Conservation (phyloP, 2,797 vertebrate genomes). For the Acanthornis magna region DNA sequence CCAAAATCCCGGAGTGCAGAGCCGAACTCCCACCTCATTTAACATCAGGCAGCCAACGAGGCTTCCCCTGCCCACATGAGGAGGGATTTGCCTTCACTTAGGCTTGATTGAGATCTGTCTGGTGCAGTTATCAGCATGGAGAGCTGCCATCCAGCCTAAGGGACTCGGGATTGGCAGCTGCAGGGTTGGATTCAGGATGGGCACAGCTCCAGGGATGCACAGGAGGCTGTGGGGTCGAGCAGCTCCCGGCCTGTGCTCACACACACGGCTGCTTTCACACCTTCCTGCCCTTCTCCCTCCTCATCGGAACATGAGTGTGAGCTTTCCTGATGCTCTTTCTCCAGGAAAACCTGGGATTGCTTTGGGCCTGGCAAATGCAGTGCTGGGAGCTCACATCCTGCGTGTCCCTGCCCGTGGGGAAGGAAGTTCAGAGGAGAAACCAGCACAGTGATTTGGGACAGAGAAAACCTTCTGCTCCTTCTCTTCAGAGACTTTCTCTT, state of each 20-base stretch:
- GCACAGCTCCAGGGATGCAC: fast-evolving
- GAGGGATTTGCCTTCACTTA: neutral
- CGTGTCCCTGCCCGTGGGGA: neutral
- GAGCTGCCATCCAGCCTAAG: neutral
- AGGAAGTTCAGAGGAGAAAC: neutral
- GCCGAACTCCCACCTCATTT: too few species aligned
- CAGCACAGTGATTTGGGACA: neutral
- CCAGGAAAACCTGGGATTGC: neutral
- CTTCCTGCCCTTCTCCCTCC: neutral
- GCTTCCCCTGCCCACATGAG: neutral
- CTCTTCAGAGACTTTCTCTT: neutral
- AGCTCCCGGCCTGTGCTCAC: neutral
- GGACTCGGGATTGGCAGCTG: fast-evolving
- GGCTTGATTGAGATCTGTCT: neutral
- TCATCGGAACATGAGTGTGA: neutral
- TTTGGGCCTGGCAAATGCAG: neutral
- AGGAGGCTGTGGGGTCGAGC: neutral
- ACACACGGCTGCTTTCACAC: neutral
- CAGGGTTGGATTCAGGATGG: neutral
- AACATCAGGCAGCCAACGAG: too few species aligned
- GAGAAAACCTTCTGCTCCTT: neutral
- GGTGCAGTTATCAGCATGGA: neutral
- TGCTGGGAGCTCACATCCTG: neutral
- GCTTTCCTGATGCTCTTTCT: neutral
- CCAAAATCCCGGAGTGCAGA: too few species aligned